phyloP scores from a whole-genome alignment of 2,797 vertebrate genomes.

The Macroramphosus scolopax region DNA sequence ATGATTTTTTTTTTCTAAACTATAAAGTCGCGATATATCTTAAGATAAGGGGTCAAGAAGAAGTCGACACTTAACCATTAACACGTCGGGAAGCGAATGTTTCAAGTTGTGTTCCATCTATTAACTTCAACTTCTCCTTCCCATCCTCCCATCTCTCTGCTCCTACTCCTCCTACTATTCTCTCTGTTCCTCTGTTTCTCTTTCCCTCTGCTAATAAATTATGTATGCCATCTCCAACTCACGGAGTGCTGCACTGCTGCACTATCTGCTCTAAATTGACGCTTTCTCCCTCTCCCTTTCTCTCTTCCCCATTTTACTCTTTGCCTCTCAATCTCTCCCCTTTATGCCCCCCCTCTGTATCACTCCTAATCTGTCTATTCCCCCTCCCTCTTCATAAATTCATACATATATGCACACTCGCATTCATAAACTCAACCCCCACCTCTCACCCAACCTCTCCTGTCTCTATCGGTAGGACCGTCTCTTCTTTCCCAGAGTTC shows the following conservation, averaged over 20 bases:
- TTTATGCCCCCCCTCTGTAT: slow-evolving; percentile 46
- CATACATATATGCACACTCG: slow-evolving; percentile 12
- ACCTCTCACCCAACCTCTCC: slow-evolving; percentile 46
- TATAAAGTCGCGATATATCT: too few species aligned
- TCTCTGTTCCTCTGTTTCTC: slow-evolving; percentile 69
- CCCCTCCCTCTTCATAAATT: slow-evolving; percentile 45
- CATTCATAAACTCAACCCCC: slow-evolving; percentile 53
- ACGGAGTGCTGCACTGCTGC: slow-evolving; percentile 82
- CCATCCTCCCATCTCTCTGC: slow-evolving; percentile 44
- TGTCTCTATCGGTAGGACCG: slow-evolving; percentile 82
- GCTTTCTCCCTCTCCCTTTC: slow-evolving; percentile 55
- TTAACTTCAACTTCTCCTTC: slow-evolving; percentile 57
- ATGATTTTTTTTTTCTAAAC: too few species aligned
- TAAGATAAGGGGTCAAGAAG: too few species aligned
- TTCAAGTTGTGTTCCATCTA: slow-evolving; percentile 43
- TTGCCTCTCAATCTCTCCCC: slow-evolving; percentile 59
- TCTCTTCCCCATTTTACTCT: slow-evolving; percentile 61
- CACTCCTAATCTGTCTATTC: slow-evolving; percentile 68
- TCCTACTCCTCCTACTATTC: slow-evolving; percentile 56
- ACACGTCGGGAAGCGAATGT: too few species aligned
- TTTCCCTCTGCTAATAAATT: slow-evolving; percentile 82
- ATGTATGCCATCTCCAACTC: slow-evolving; percentile 82
- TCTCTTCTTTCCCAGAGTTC: slow-evolving; percentile 96
- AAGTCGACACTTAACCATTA: too few species aligned
- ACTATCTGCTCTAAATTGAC: slow-evolving; percentile 81